phyloP scores from a whole-genome alignment of 2,888 invertebrate genomes.

The Dryobotodes eremita region DNA sequence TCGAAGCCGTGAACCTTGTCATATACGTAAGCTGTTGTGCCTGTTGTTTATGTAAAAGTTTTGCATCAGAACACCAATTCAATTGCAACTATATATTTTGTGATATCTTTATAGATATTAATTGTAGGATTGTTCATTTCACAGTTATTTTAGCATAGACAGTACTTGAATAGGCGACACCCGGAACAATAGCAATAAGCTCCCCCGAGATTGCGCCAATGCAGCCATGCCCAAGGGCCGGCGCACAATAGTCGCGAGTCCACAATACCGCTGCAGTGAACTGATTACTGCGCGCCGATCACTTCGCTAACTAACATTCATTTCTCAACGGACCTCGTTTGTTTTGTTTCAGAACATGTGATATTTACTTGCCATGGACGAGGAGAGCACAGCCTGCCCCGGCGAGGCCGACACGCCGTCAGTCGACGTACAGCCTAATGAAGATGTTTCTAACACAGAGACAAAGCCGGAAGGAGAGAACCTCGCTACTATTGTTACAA shows the following conservation, averaged over 20 bases:
- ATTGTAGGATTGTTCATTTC: slow-evolving; percentile 36
- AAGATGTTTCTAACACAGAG: slow-evolving; percentile 68
- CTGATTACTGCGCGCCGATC: slow-evolving; percentile 74
- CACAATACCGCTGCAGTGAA: slow-evolving; percentile 76
- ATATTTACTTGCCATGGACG: slow-evolving; percentile 84
- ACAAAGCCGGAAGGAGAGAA: slow-evolving; percentile 70
- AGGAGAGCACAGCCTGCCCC: slow-evolving; percentile 75
- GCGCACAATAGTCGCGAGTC: slow-evolving; percentile 76
- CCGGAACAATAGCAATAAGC: slow-evolving; percentile 78
- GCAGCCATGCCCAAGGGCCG: slow-evolving; percentile 71
- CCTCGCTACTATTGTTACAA: slow-evolving; percentile 66
- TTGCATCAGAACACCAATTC: slow-evolving; percentile 40
- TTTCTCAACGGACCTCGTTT: slow-evolving; percentile 64
- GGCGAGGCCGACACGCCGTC: slow-evolving; percentile 72
- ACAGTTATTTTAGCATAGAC: slow-evolving; percentile 59
- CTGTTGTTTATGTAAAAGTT: slow-evolving; percentile 48
- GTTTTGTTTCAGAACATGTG: slow-evolving; percentile 88
- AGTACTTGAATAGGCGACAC: slow-evolving; percentile 72
- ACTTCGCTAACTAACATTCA: slow-evolving; percentile 50
- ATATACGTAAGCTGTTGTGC: slow-evolving; percentile 57
- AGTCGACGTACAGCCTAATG: slow-evolving; percentile 72
- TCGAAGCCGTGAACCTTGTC: slow-evolving; percentile 71
- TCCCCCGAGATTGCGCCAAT: slow-evolving; percentile 78
- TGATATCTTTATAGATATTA: slow-evolving; percentile 1
- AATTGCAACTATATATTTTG: slow-evolving; percentile 16